Base-by-base conservation (phyloP, 2,113 vertebrate species). In the Jaculus jaculus region DNA sequence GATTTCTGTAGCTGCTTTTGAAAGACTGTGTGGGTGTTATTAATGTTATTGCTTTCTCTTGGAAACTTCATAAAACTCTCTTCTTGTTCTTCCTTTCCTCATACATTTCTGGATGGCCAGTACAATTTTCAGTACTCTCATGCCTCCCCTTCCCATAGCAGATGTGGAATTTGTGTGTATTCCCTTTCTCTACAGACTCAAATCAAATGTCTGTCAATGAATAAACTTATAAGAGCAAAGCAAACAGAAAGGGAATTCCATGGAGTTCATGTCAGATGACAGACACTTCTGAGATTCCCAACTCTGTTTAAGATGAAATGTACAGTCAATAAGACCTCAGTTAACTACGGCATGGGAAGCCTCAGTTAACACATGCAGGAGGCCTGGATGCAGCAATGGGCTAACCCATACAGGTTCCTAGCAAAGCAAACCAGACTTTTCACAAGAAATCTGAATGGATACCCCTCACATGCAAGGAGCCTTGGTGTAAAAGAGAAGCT, bases 111-210 rank as follows among this genome's bases (percentile, higher is more conserved):
- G 37, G 65, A 69, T 60, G 54, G 60, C 8, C 30, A 23, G 39
- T 68, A 17, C 73, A 79, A 79, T 39, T 12, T 28, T 42, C 12
- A 12, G 24, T 82, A 60, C 11, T 16, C 37, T 28, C 5, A 42
- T 21, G 8, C 1, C 13, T 12, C 15, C 7, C 16, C 0, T 9
- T 5, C 15, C 10, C 58, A 26, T 28, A 39, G 81, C 34, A 74
- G n/a, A 82, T 34, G 3, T 2, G 34, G 23, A 23, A 23, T 81
- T 9, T 7, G 74, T 32, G 28, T 84, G 28, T 32, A 32, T 84
- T 71, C 79, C 47, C 34, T 85, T 93, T 32, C 54, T 93, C 60
- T 32, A 72, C 60, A 93, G 42, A 66, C 18, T 51, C 72, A 74
- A 54, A 77, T 90, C 68, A 88, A 90, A 75, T 21, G 37, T 32